Base-by-base conservation (phyloP, 2,888 invertebrate species). In the Helicoverpa assulta region DNA sequence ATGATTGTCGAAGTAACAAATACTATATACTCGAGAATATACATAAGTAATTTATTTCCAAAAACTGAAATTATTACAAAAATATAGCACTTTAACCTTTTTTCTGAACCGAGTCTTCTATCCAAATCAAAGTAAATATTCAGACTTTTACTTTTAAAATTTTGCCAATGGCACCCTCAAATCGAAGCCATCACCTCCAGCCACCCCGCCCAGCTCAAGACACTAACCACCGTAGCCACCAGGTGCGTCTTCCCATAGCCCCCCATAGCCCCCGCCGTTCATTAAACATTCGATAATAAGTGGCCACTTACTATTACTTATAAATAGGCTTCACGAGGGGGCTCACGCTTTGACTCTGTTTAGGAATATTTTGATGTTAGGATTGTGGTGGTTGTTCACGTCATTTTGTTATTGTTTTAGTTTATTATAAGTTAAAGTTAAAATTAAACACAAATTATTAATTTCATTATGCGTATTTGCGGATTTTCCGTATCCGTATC, bases 241-340 rank as follows among this genome's bases (percentile, higher is more conserved):
- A 82, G 70, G 69, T 82, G 82, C 37, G 37, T 8, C 33, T 67
- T 82, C 82, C 70, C 82, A 82, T 62, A 37, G 51, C 63, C 73
- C 69, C 26, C 52, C 26, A 68, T 65, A 47, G 40, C 19, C 26
- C 43, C 19, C 14, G 16, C 26, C 66, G 50, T 60, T 67, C 72
- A 73, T 78, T 68, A 75, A 80, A 82, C 78, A 76, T 82, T 78
- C 73, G 73, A 82, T 82, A 80, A 82, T 82, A 77, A 74, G 63
- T 78, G 78, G 68, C 76, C 72, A 76, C 74, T 78, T 70, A 52
- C 69, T 47, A 69, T 77, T 78, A 78, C 62, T 82, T 74, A 82
- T 82, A 64, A 76, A 78, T 82, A 70, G 53, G n/a, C 77, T 82
- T 70, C 58, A 19, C 18, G 40, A 61, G 73, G 73, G 68, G 62